A percentile compares a stretch with the other conserved stretches of the same genome.
phyloP scores from a whole-genome alignment of 2,113 vertebrate genomes.

The Pseudopodoces humilis region DNA sequence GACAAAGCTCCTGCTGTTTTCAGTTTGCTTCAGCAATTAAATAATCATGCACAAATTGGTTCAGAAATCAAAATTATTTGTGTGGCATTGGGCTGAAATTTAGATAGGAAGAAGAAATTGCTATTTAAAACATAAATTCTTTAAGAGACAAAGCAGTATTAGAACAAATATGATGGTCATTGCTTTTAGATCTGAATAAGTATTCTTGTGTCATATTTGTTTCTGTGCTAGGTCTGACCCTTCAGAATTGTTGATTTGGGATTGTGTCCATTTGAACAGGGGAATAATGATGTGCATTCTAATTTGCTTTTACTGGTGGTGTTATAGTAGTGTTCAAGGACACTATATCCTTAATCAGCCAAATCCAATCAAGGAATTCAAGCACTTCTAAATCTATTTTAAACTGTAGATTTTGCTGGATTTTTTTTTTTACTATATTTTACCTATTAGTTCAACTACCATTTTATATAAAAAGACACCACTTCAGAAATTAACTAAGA shows the following conservation, averaged over 20 bases:
- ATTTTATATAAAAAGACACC: not conserved
- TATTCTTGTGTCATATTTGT: not conserved
- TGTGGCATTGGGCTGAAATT: not conserved
- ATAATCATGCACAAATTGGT: conserved; percentile 24
- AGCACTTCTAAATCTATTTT: not conserved
- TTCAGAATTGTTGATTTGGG: not conserved
- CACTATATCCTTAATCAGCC: not conserved
- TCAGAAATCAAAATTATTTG: conserved; percentile 22
- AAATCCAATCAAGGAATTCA: not conserved
- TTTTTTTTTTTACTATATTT: not conserved
- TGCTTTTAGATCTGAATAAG: not conserved
- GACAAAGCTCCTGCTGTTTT: conserved; percentile 16
- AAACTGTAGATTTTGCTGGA: not conserved
- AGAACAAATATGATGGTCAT: not conserved
- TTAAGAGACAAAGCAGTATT: not conserved
- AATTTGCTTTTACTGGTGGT: not conserved
- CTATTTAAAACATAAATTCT: not conserved
- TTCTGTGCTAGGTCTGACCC: not conserved
- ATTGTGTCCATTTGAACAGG: not conserved
- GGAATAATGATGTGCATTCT: not conserved
- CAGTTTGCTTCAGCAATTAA: conserved; percentile 22
- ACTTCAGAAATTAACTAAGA: not conserved
- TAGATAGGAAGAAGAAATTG: not conserved
- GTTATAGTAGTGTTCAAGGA: not conserved
- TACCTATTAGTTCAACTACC: not conserved